phyloP scores from a whole-genome alignment of 2,888 invertebrate genomes.

The Beris morrisii region DNA sequence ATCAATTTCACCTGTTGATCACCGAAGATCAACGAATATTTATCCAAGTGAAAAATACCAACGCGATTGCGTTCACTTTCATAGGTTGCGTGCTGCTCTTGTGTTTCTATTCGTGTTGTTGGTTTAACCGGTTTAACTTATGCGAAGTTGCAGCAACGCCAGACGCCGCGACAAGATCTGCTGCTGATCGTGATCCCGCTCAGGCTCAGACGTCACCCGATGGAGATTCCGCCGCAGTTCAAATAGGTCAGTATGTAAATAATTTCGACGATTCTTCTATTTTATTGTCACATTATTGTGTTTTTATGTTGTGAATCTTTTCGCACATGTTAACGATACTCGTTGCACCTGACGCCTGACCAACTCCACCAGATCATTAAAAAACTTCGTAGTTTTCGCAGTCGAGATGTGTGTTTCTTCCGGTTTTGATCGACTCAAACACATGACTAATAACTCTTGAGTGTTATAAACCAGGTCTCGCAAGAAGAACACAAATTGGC shows the following conservation, averaged over 20 bases:
- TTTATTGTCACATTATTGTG: neutral
- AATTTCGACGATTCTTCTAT: neutral
- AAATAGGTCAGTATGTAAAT: neutral
- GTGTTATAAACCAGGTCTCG: too few relatives aligned
- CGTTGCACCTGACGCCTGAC: too few relatives aligned
- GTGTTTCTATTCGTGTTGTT: conserved; percentile 34
- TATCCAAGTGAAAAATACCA: conserved; percentile 1
- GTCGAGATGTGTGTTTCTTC: too few relatives aligned
- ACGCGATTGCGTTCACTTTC: conserved; percentile 29
- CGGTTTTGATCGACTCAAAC: too few relatives aligned
- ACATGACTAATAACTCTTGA: too few relatives aligned
- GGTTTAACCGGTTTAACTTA: conserved; percentile 32
- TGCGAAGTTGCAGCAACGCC: neutral
- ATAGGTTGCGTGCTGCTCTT: conserved; percentile 30
- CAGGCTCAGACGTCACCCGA: neutral
- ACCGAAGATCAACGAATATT: conserved; percentile 5
- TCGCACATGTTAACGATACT: too few relatives aligned
- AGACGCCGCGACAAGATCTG: neutral
- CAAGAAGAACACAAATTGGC: too few relatives aligned
- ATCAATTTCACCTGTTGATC: conserved; percentile 11
- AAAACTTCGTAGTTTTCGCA: too few relatives aligned
- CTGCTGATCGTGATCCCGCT: neutral
- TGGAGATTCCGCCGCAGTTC: neutral
- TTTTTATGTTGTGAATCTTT: too few relatives aligned
- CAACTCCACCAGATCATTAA: too few relatives aligned